A percentile compares a stretch with the other conserved stretches of the same genome.
These are phyloP conservation scores for Psittacula derbiana DNA, from an alignment of 2,797 vertebrate species.

Conservation along the genomic window DNA sequence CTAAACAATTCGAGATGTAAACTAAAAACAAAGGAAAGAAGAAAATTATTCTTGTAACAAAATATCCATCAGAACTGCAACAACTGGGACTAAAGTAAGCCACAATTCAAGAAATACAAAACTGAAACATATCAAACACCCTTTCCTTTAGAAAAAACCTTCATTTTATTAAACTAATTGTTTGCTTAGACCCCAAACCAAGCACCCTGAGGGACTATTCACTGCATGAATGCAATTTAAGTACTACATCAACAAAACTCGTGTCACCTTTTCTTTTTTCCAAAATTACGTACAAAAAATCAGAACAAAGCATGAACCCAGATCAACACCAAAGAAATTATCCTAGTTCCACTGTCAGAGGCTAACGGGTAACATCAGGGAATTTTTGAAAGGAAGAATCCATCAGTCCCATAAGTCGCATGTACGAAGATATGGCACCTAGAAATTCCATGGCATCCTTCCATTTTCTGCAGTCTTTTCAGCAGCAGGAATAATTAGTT, in stretches of 20 bases:
- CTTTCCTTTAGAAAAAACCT: not conserved
- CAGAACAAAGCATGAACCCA: not conserved
- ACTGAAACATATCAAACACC: not conserved
- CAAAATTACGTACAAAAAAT: not conserved
- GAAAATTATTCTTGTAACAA: not conserved
- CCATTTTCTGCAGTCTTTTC: not conserved
- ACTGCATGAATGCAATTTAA: not conserved
- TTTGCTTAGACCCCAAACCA: not conserved
- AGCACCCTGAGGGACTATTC: not conserved
- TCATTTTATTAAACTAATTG: not conserved
- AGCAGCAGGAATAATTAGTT: not conserved
- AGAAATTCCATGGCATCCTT: not conserved
- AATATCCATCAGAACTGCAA: not conserved
- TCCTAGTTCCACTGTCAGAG: not conserved
- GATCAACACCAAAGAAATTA: not conserved
- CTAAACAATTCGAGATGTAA: not conserved
- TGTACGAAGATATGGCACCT: not conserved
- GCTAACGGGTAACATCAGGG: rapidly evolving
- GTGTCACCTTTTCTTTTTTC: not conserved
- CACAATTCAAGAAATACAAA: not conserved
- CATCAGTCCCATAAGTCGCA: not conserved
- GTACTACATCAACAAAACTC: not conserved
- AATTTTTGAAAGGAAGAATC: not conserved
- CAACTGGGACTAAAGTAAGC: not conserved
- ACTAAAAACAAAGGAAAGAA: not conserved